Evolutionary conservation across 2,888 invertebrate genomes (phyloP).

Genomic region (Nemurella pictetii): DNA sequence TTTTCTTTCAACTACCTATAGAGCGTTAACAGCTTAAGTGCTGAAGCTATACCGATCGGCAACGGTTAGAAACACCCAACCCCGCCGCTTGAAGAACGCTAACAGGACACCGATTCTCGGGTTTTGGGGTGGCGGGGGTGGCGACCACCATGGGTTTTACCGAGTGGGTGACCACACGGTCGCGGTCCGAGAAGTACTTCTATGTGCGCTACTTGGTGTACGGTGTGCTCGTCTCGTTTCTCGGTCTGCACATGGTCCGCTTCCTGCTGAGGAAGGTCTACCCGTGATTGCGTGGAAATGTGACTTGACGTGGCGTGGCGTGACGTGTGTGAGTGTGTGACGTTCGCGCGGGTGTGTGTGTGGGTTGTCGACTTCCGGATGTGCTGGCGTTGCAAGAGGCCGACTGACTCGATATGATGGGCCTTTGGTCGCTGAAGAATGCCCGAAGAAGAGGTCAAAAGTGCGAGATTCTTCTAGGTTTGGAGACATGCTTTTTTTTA

Average conservation of each 20-base stretch:
- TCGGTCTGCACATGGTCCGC: not conserved
- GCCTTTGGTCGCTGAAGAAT: conserved; percentile 62
- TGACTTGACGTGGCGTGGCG: not conserved
- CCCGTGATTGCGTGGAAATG: not conserved
- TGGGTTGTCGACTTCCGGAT: not conserved
- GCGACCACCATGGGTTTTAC: not conserved
- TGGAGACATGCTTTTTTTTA: conserved; percentile 45
- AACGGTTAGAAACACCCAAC: no score
- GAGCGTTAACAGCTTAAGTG: no score
- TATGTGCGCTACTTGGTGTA: not conserved
- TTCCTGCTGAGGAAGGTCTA: not conserved
- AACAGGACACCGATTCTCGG: no score
- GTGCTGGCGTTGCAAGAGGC: not conserved
- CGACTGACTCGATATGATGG: conserved; percentile 55
- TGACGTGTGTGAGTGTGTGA: not conserved
- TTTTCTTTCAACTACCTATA: no score
- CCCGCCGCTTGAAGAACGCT: no score
- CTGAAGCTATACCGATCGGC: no score
- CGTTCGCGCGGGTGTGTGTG: not conserved
- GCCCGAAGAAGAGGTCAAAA: conserved; percentile 66
- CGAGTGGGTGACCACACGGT: not conserved
- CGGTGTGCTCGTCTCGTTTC: not conserved
- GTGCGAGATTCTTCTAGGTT: conserved; percentile 74
- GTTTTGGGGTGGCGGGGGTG: no score
- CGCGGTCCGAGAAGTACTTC: not conserved